A percentile compares a stretch with the other conserved stretches of the same genome.
phyloP scores from a whole-genome alignment of 2,113 vertebrate genomes.

The Stomatorhinus ivindoensis region DNA sequence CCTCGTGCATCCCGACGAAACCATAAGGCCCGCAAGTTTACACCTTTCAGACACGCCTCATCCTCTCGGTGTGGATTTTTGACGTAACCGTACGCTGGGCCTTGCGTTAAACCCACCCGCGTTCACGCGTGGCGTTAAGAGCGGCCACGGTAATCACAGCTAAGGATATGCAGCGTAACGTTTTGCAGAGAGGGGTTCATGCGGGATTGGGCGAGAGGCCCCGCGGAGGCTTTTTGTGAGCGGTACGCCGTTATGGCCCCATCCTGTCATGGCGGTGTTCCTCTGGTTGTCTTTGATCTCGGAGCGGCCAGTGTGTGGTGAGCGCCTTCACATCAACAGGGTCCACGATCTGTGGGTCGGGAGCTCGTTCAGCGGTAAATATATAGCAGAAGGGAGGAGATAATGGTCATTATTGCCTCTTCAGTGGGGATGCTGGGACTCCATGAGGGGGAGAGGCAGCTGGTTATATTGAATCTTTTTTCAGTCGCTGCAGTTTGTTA shows the following conservation, averaged over 20 bases:
- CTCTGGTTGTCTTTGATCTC: background rate
- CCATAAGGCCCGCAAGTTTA: background rate
- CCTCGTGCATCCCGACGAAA: background rate
- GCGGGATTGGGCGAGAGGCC: background rate
- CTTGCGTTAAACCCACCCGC: background rate
- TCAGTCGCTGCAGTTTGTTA: background rate
- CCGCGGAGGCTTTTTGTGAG: background rate
- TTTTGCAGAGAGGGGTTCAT: background rate
- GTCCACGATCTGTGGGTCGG: background rate
- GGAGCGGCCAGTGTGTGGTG: background rate
- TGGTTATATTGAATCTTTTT: background rate
- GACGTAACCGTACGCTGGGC: background rate
- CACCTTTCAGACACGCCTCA: background rate
- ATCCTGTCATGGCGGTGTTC: background rate
- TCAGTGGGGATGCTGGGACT: background rate
- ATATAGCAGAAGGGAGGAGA: background rate
- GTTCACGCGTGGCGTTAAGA: background rate
- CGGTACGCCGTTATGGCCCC: background rate
- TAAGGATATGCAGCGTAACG: background rate
- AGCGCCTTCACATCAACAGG: background rate
- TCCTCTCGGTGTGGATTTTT: background rate
- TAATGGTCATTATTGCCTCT: background rate
- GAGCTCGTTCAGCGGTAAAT: background rate
- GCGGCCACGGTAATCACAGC: background rate
- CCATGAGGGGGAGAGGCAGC: background rate